Evolutionary conservation across 2,888 invertebrate species (phyloP), one percentile per base, ranked within the genome.

Genomic region (Drosophila monieri): DNA sequence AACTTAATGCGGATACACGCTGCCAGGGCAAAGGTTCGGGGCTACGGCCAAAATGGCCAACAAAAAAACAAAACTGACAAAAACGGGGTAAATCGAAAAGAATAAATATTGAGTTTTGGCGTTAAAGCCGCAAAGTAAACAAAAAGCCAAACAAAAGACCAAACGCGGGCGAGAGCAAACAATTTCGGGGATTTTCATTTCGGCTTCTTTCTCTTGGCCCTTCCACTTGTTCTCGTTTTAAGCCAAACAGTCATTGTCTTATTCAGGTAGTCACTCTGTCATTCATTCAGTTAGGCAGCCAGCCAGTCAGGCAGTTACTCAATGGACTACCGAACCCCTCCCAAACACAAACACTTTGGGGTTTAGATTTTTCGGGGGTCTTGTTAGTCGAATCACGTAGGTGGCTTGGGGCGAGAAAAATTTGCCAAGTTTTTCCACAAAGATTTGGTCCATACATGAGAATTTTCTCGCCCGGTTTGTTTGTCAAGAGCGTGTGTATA

Each of bases 41-140:
- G 25, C 39, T 39, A 39, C 10, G 37, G 9, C 35, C 44, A 10
- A 21, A 21, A 2, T n/a, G n/a, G 35, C 23, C 12, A 25, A 30
- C 1, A 18, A 18, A 18, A 18, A 25, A 30, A 55, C 35, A 49
- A n/a, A 35, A n/a, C 27, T 27, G n/a, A 35, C n/a, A 35, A 6
- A 35, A 35, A 35, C 35, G 35, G 59, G 68, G 66, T 60, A 70
- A 76, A 68, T 60, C 78, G 67, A 80, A 72, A 72, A 74, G 84
- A 88, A 83, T 83, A 84, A 84, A 88, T 88, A 84, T 85, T 83
- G 80, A 83, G 84, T 80, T 76, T 84, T 85, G 78, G 70, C 80
- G 67, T 67, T 76, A 73, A 74, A 74, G 85, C 81, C 72, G 64
- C 56, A 74, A 56, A 75, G 68, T 75, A 83, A 84, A 73, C 85